These are phyloP conservation scores for Coryphaenoides rupestris DNA, from an alignment of 2,113 vertebrate species.

Conservation along the genomic window DNA sequence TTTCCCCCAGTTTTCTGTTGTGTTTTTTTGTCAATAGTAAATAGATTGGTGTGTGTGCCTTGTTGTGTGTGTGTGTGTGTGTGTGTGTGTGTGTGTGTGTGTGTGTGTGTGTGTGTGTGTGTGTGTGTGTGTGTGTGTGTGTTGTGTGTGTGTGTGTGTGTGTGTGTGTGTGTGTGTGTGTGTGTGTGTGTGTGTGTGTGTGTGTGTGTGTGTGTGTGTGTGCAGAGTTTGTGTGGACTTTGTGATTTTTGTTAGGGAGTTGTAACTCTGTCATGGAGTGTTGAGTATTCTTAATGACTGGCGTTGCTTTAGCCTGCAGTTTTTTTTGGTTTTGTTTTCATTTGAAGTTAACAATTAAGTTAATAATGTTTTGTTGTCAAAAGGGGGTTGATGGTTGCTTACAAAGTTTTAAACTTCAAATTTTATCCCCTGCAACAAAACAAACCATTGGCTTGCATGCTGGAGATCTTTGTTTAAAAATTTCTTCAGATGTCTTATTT, in stretches of 20 bases:
- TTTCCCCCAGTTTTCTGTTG: slow-evolving; percentile 38
- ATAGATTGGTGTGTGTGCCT: slow-evolving; percentile 75
- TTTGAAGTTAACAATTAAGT: slow-evolving; percentile 62
- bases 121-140: too few species aligned
- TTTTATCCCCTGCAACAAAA: slow-evolving; percentile 73
- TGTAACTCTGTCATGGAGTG: slow-evolving; percentile 86
- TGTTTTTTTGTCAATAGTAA: slow-evolving; percentile 63
- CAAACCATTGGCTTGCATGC: slow-evolving; percentile 86
- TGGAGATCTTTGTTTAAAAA: slow-evolving; percentile 56
- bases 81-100: too few species aligned
- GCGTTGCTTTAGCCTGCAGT: slow-evolving; percentile 81
- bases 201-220: too few species aligned
- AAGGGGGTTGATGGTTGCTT: slow-evolving; percentile 85
- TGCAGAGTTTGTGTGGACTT: slow-evolving; percentile 71
- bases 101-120: too few species aligned
- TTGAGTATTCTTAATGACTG: slow-evolving; percentile 80
- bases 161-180: too few species aligned
- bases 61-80: slow-evolving; percentile 96
- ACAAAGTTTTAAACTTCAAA: slow-evolving; percentile 75
- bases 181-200: too few species aligned
- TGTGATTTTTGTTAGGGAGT: slow-evolving; percentile 66
- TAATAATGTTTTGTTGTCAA: slow-evolving; percentile 68
- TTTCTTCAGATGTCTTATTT: slow-evolving; percentile 42
- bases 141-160: too few species aligned
- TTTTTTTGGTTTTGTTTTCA: slow-evolving; percentile 17